These are phyloP conservation scores for Epistrophella euchroma DNA, from an alignment of 2,888 invertebrate genomes.

Conservation along the genomic window DNA sequence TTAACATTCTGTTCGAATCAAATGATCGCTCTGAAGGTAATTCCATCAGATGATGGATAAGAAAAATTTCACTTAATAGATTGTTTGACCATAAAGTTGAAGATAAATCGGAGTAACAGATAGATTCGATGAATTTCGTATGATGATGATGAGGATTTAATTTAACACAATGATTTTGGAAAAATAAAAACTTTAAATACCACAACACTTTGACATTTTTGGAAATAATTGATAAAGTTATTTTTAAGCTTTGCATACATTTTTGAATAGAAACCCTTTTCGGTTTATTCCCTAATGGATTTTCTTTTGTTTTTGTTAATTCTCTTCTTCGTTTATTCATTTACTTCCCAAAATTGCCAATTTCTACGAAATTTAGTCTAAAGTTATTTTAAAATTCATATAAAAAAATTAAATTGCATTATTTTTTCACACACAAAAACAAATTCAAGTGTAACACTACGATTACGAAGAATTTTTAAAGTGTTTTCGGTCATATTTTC, in stretches of 20 bases:
- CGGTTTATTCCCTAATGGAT: too few relatives aligned
- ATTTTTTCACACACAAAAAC: too few relatives aligned
- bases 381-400: too few relatives aligned
- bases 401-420: too few relatives aligned
- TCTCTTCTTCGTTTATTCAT: too few relatives aligned
- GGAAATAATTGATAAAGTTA: not conserved
- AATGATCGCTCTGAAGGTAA: conserved; percentile 37
- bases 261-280: too few relatives aligned
- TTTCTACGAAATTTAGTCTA: too few relatives aligned
- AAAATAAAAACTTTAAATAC: not conserved
- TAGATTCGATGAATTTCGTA: conserved; percentile 11
- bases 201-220: not conserved
- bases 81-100: conserved; percentile 19
- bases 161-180: not conserved
- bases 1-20: conserved; percentile 16
- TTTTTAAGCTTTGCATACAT: not conserved
- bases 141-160: conserved; percentile 8
- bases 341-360: too few relatives aligned
- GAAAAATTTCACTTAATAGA: conserved; percentile 28
- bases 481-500: too few relatives aligned
- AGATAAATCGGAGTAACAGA: conserved; percentile 39
- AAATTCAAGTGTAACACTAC: too few relatives aligned
- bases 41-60: conserved; percentile 39
- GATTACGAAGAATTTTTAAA: too few relatives aligned
- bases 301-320: too few relatives aligned